Base-by-base conservation (phyloP, 2,797 vertebrate genomes). In the Girardinus metallicus region DNA sequence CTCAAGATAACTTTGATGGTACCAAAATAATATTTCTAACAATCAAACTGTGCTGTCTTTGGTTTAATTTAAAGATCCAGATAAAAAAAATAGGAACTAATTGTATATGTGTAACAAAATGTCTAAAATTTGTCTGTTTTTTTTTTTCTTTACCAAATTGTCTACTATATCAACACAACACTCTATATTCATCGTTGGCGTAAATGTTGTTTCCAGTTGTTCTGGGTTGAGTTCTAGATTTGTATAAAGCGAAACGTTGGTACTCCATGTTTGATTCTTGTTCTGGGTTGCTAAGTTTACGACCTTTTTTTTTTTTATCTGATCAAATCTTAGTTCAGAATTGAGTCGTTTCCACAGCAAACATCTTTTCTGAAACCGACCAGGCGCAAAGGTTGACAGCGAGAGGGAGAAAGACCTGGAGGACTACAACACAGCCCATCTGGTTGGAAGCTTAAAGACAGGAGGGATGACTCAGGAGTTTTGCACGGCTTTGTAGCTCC, bases 401-500 rank as follows among this genome's bases (percentile, higher is more conserved):
- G 16, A 66, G 34, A 9, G 11, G 64, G 36, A 36, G 34, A 23
- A 16, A 66, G 39, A 11, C 8, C 39, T 1, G 10, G 11, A n/a
- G 21, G 34, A 11, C 36, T 41, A 12, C 62, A 66, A 66, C 3
- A 26, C 4, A 41, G 36, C 0, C 36, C 39, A 1, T 16, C 64
- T 41, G 64, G 64, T 26, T 68, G 64, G 36, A 6, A 26, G 36
- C 39, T 68, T 41, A 41, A 26, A 68, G 36, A 23, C 8, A 34
- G 34, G 21, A 68, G 36, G 64, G 64, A 68, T 68, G 64, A 68
- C 36, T 68, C 64, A 41, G 36, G 64, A 41, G 64, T 68, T 26
- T 41, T 26, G 64, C 36, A 41, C 57, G 16, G 31, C 66, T 70
- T 70, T 70, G 23, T 15, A 70, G 36, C 66, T 70, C 39, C 39